Conservation (phyloP, 2,113 vertebrate genomes). For the Origma solitaria region DNA sequence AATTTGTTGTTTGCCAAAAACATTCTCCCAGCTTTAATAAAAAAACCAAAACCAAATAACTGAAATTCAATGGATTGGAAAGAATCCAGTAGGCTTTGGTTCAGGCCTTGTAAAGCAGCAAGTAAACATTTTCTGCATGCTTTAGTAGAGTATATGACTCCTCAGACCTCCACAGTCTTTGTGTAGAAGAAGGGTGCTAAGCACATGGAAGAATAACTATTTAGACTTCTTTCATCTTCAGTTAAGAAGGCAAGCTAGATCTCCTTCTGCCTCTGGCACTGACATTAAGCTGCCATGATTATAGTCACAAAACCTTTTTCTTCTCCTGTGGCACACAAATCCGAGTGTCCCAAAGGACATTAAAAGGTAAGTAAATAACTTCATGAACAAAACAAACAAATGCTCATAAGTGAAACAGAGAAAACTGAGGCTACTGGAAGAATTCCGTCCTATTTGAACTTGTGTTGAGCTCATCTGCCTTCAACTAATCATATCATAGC, state of each 20-base stretch:
- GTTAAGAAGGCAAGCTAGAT: neutral
- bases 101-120: constrained; percentile 39
- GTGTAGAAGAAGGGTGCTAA: neutral
- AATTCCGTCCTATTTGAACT: neutral
- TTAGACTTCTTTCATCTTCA: neutral
- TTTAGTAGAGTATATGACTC: neutral
- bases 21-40: neutral
- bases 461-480: neutral
- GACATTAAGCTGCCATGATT: neutral
- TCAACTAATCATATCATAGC: neutral
- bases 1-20: neutral
- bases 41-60: neutral
- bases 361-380: neutral
- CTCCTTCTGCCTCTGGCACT: neutral
- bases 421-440: neutral
- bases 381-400: neutral
- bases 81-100: constrained; percentile 19
- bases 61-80: constrained; percentile 52
- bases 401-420: neutral
- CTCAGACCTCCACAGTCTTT: neutral
- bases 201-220: neutral
- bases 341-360: neutral
- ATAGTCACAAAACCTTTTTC: neutral
- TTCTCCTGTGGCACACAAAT: neutral
- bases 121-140: constrained; percentile 39